Evolutionary conservation across 2,113 vertebrate genomes (phyloP).

Genomic region (Scytalopus superciliaris): DNA sequence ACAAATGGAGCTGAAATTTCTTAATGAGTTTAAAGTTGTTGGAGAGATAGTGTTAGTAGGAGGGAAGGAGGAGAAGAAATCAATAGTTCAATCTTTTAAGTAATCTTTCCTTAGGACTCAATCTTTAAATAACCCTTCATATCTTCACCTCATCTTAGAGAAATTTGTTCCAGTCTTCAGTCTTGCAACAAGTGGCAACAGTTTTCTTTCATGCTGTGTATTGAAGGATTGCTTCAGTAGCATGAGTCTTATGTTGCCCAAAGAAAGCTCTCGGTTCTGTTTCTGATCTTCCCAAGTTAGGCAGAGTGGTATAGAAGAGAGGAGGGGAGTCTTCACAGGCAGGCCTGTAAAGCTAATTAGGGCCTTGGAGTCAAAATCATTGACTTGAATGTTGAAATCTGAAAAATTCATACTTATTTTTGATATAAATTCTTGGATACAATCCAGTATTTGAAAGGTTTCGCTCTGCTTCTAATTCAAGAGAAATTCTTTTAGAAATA

Average conservation of each 20-base stretch:
- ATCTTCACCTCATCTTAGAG: not conserved
- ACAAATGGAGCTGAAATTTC: not conserved
- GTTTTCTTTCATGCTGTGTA: not conserved
- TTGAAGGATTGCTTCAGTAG: not conserved
- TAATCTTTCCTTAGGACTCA: not conserved
- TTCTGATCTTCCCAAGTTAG: not conserved
- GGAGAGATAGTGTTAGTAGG: not conserved
- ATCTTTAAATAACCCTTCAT: not conserved
- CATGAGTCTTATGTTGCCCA: not conserved
- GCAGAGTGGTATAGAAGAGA: not conserved
- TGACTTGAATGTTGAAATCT: not conserved
- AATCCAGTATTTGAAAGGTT: not conserved
- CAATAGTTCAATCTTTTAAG: not conserved
- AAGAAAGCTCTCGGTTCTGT: not conserved
- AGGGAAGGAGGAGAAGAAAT: not conserved
- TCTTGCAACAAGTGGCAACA: not conserved
- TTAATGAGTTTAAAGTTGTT: not conserved
- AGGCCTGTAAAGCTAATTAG: not conserved
- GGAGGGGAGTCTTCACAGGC: not conserved
- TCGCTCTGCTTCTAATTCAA: not conserved
- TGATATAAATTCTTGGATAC: not conserved
- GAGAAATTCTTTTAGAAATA: not conserved
- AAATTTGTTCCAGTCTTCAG: not conserved
- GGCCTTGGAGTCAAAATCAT: not conserved
- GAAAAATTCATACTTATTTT: not conserved